A percentile compares a stretch with the other conserved stretches of the same genome.
Evolutionary conservation across 2,113 vertebrate genomes (phyloP).

Genomic region (Albula glossodonta): DNA sequence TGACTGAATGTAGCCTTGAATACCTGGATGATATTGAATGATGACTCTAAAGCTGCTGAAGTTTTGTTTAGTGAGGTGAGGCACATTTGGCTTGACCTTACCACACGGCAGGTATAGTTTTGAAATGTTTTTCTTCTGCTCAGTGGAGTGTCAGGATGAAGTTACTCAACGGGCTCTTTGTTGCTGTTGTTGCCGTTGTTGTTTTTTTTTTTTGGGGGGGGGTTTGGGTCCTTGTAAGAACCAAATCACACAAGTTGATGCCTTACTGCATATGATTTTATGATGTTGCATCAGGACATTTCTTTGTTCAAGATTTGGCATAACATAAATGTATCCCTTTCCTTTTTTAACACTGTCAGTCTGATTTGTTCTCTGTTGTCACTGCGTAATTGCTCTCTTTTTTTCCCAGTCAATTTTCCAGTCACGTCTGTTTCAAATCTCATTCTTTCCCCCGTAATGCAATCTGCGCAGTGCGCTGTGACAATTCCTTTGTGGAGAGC

Average conservation of each 20-base stretch:
- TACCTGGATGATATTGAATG: background rate
- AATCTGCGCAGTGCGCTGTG: background rate
- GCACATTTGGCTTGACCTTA: background rate
- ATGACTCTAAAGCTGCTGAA: background rate
- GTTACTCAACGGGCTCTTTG: background rate
- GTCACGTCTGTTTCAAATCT: background rate
- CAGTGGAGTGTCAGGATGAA: background rate
- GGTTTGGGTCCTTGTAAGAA: background rate
- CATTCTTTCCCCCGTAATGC: background rate
- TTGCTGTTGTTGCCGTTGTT: background rate
- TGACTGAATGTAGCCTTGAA: background rate
- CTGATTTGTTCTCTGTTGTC: constrained; percentile 8
- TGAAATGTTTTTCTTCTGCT: background rate
- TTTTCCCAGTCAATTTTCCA: background rate
- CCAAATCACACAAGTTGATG: background rate
- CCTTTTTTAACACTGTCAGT: background rate
- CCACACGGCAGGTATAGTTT: background rate
- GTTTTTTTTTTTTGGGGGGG: background rate
- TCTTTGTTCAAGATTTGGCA: background rate
- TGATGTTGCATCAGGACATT: background rate
- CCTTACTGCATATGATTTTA: background rate
- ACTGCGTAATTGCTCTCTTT: constrained; percentile 4
- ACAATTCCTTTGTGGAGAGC: background rate
- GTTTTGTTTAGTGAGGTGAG: background rate
- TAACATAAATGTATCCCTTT: background rate